Evolutionary conservation across 2,797 vertebrate species (phyloP), one percentile per base, ranked within the genome.

Genomic region (Argentina silus): DNA sequence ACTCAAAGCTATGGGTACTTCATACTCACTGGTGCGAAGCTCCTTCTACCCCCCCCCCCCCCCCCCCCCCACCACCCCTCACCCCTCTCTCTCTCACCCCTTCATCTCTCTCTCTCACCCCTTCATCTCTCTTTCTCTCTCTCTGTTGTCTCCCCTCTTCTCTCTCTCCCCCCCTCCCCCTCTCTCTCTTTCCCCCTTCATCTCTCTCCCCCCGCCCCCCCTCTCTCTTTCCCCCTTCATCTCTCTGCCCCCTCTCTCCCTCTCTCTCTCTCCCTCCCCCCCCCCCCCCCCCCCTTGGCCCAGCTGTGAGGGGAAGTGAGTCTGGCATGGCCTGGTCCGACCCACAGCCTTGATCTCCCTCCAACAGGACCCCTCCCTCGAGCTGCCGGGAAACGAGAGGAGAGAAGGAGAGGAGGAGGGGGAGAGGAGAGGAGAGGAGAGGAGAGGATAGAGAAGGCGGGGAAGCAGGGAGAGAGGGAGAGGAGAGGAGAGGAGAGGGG

Each of bases 331-430:
- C 60, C 63, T 67, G 53, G 59, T 47, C 62, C 53, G 57, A 72
- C 42, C 70, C 23, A 53, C 51, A 55, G 67, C 63, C 51, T 79
- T 76, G 59, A 83, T 79, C 71, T 57, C 19, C 47, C 11, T 75
- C 64, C 60, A 79, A 67, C 68, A 53, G 42, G 72, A 67, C 75
- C 44, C 27, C 64, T 66, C 77, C 72, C 70, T 57, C 53, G 55
- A 57, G 21, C 59, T 69, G 67, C 53, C 55, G 27, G 78, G 75
- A 85, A 80, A 51, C 57, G 17, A 7, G 21, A 53, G 15, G 23
- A 75, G 19, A n/a, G 45, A 47, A 10, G 23, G 36, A 56, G 21
- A 23, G 45, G 7, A 17, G 19, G 11, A 43, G 15, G 11, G 47
- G 19, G 56, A 66, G 23, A 57, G 47, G 50, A 14, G n/a, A 15